A percentile compares a stretch with the other conserved stretches of the same genome.
These are phyloP conservation scores for Phrynocephalus versicolor DNA, from an alignment of 2,113 vertebrate species.

Conservation along the genomic window DNA sequence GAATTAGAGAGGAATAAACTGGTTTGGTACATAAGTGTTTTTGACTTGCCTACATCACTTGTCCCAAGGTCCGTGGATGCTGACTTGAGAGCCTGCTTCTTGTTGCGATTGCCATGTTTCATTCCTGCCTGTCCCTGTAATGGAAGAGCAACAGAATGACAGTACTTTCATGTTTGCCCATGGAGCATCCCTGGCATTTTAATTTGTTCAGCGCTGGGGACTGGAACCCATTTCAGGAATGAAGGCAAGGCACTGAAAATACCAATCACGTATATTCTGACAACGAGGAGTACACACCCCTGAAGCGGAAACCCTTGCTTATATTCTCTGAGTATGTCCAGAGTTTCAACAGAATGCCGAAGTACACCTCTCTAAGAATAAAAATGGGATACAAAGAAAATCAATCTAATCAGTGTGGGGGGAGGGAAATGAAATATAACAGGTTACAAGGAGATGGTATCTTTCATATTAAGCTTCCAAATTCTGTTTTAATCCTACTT, in stretches of 20 bases:
- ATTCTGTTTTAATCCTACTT: background rate
- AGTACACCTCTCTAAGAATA: background rate
- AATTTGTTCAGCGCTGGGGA: background rate
- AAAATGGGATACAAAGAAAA: background rate
- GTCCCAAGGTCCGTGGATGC: constrained; percentile 95
- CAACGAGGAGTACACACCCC: background rate
- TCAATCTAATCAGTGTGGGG: background rate
- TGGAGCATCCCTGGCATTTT: background rate
- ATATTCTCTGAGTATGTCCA: background rate
- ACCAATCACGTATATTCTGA: background rate
- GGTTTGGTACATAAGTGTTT: background rate
- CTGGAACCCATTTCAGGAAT: background rate
- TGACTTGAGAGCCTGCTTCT: constrained; percentile 93
- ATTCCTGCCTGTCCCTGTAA: constrained; percentile 84
- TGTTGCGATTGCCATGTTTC: constrained; percentile 91
- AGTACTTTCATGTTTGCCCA: background rate
- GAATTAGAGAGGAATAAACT: too few relatives aligned
- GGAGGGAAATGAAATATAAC: background rate
- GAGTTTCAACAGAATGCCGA: background rate
- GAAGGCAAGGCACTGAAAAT: background rate
- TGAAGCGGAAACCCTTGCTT: background rate
- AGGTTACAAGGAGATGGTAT: background rate
- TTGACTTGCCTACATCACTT: constrained; percentile 89
- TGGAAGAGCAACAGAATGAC: constrained; percentile 48
- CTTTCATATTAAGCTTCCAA: background rate